These are phyloP conservation scores for Linurgus olivaceus DNA, from an alignment of 2,797 vertebrate genomes.

Conservation along the genomic window DNA sequence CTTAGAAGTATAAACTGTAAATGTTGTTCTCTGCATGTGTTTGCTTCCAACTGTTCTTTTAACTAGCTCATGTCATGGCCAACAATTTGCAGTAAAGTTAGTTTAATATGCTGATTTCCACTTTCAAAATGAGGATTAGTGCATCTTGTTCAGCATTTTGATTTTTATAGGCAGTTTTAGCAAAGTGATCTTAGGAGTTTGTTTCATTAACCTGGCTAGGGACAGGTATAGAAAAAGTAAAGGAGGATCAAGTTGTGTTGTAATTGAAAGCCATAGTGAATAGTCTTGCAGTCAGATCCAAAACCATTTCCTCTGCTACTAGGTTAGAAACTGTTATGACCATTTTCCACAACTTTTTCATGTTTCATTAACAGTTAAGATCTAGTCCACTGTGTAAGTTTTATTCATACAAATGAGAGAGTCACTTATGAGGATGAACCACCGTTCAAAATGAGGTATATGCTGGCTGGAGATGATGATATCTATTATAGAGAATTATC, in stretches of 20 bases:
- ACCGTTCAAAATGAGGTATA: not conserved
- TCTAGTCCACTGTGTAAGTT: too few relatives aligned
- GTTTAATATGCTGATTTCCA: not conserved
- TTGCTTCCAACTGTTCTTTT: not conserved
- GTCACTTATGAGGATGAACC: not conserved
- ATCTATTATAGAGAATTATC: not conserved
- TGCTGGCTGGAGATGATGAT: not conserved
- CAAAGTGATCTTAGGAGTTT: not conserved
- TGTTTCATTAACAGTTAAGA: not conserved
- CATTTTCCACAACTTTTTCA: not conserved
- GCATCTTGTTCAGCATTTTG: not conserved
- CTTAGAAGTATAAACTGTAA: not conserved
- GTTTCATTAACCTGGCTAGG: not conserved
- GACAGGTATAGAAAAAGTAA: not conserved
- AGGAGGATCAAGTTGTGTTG: not conserved
- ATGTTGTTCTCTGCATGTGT: not conserved
- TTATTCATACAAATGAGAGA: not conserved
- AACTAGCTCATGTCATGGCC: not conserved
- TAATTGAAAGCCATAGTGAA: not conserved
- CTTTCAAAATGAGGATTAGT: not conserved
- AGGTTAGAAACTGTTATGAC: not conserved
- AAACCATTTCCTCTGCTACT: not conserved
- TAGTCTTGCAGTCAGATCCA: not conserved
- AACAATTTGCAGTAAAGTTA: not conserved
- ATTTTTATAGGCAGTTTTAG: not conserved